Evolutionary conservation across 1,140 invertebrate species (phyloP).

Genomic region (Carposina sasakii): DNA sequence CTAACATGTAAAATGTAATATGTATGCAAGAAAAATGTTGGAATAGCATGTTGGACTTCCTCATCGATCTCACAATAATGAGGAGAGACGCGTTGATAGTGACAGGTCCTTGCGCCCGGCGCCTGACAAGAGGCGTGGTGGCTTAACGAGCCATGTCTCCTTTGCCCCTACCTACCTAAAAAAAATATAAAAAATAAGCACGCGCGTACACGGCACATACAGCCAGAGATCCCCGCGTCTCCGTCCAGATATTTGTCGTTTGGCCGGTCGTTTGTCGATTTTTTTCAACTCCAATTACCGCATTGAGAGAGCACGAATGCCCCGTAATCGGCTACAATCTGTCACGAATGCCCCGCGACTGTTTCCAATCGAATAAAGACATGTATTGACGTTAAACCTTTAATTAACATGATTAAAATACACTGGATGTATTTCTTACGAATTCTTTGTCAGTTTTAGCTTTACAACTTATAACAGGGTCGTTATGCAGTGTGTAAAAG

Average conservation of each 20-base stretch:
- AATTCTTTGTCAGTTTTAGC: too few relatives aligned
- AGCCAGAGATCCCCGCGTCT: neutral
- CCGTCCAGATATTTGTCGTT: too few relatives aligned
- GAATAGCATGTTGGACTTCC: too few relatives aligned
- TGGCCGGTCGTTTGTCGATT: neutral
- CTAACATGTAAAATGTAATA: too few relatives aligned
- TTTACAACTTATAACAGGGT: too few relatives aligned
- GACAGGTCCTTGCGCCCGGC: conserved; percentile 14
- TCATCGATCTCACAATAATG: conserved; percentile 31
- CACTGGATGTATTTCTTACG: too few relatives aligned
- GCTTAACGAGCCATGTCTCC: conserved; percentile 34
- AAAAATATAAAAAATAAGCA: conserved; percentile 2
- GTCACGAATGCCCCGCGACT: conserved; percentile 32
- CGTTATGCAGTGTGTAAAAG: too few relatives aligned
- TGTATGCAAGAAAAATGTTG: too few relatives aligned
- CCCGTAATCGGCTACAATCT: conserved; percentile 43
- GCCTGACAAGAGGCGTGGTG: conserved; percentile 16
- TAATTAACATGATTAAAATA: too few relatives aligned
- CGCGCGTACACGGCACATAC: neutral
- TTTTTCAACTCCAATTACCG: conserved; percentile 38
- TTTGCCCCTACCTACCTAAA: conserved; percentile 5
- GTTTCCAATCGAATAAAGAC: too few relatives aligned
- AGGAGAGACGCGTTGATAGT: conserved; percentile 31
- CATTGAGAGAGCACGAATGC: conserved; percentile 37
- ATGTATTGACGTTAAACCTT: too few relatives aligned